A percentile compares a stretch with the other conserved stretches of the same genome.
These are phyloP conservation scores for Cephus spinipes DNA, from an alignment of 2,888 invertebrate species.

Conservation along the genomic window DNA sequence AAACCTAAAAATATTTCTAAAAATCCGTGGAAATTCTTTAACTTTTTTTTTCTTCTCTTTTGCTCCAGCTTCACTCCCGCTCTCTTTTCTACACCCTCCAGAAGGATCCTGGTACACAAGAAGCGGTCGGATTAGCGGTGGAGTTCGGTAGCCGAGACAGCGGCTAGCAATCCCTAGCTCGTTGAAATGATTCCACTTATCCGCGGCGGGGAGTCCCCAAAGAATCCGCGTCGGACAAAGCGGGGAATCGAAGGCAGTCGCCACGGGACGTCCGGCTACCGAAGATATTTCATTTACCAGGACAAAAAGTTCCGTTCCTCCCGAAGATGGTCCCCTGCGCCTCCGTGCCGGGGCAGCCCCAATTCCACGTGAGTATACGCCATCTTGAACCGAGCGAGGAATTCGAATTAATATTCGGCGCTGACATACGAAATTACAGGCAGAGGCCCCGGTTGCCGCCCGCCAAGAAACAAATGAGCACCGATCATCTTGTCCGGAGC, in stretches of 20 bases:
- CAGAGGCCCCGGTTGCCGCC: constrained; percentile 42
- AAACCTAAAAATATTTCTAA: background rate
- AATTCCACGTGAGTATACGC: constrained; percentile 13
- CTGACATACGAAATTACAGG: constrained; percentile 64
- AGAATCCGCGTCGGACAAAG: constrained; percentile 26
- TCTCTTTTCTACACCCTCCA: background rate
- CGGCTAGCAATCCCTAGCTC: constrained; percentile 18
- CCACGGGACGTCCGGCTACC: constrained; percentile 59
- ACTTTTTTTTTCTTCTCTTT: background rate
- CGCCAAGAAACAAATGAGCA: constrained; percentile 60
- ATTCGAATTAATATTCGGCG: constrained; percentile 67
- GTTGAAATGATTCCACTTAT: constrained; percentile 62
- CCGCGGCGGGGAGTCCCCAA: constrained; percentile 56
- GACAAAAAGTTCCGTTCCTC: constrained; percentile 46
- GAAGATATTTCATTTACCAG: constrained; percentile 63
- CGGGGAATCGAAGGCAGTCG: constrained; percentile 39
- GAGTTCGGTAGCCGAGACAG: constrained; percentile 9
- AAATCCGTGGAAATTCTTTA: background rate
- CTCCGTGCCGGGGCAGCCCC: background rate
- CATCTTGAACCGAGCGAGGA: constrained; percentile 42
- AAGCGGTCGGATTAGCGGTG: constrained; percentile 3
- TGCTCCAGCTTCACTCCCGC: background rate
- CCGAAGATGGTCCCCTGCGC: background rate
- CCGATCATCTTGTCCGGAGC: constrained; percentile 56
- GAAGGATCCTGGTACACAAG: background rate